These are phyloP conservation scores for Gymnothorax reevesii DNA, from an alignment of 2,797 vertebrate species.

Conservation along the genomic window DNA sequence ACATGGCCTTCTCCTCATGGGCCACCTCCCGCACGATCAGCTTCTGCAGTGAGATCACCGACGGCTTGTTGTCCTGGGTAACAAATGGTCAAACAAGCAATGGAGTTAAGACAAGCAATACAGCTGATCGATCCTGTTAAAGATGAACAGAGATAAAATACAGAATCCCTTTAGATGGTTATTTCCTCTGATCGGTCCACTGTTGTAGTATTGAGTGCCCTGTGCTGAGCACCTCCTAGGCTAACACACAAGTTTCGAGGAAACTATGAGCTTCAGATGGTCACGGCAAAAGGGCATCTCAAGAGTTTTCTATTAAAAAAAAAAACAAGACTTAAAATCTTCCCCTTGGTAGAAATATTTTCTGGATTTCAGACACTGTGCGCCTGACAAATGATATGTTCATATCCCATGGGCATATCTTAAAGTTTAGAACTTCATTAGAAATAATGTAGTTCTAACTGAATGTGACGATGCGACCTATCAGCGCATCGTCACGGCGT, in stretches of 20 bases:
- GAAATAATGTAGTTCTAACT: no score
- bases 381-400: no score
- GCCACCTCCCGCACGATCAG: constrained; percentile 87
- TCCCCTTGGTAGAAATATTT: no score
- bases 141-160: background rate
- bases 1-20: constrained; percentile 85
- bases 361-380: no score
- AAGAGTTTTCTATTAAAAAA: no score
- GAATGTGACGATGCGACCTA: no score
- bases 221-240: background rate
- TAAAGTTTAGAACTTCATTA: no score
- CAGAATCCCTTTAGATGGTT: background rate
- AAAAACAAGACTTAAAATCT: no score
- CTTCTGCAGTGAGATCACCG: constrained; percentile 81
- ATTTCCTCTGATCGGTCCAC: background rate
- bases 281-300: background rate
- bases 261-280: background rate
- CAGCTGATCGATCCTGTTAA: no score
- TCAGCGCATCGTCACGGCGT: no score
- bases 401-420: no score
- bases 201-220: background rate
- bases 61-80: constrained; percentile 79
- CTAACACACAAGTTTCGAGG: background rate
- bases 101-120: background rate
- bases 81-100: background rate